Evolutionary conservation across 92 coral and sea anemone genomes (phyloP), one percentile per base, ranked within the genome.

Genomic region (Hydrozoanthus gracilis): DNA sequence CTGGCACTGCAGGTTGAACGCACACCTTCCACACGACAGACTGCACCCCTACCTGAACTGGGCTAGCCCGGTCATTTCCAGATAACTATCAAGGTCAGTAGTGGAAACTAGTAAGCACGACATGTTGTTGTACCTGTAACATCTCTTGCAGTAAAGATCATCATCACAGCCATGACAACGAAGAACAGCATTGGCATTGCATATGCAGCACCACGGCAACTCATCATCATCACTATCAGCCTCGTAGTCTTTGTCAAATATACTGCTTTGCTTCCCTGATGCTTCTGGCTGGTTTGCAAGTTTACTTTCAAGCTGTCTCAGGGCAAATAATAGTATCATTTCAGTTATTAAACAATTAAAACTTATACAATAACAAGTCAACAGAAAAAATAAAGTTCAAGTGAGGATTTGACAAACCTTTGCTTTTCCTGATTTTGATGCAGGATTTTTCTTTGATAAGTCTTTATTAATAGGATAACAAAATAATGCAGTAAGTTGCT

Each of bases 131-230:
- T 51, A 97, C 99, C 97, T 95, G 90, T 88, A 97, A 73, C 99
- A 97, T 78, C 97, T 80, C 71, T 92, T 95, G 80, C 99, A 97
- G 82, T 97, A 97, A 70, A 97, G 91, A 82, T 96, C 99, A 92
- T 92, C 94, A 78, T 97, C 98, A 80, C 99, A 97, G 6, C 99
- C 98, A 79, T 93, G 95, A 73, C 99, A 97, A 60, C 98, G 91
- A n/a, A 97, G 84, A 7, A 88, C 93, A 44, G 98, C 99, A 95
- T 97, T 95, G 2, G 95, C 98, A 88, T 97, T 95, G 51, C 99
- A 97, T 80, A 97, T 97, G 82, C 99, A 97, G 73, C 99, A 97
- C 99, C 99, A 97, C 9, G 99, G 99, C 60, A 97, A 86, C 87
- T 97, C 98, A 3, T 93, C 99, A 4, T 94, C 98, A 79, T 95